phyloP scores from a whole-genome alignment of 1,140 invertebrate genomes.

The Branchinecta lindahli region DNA sequence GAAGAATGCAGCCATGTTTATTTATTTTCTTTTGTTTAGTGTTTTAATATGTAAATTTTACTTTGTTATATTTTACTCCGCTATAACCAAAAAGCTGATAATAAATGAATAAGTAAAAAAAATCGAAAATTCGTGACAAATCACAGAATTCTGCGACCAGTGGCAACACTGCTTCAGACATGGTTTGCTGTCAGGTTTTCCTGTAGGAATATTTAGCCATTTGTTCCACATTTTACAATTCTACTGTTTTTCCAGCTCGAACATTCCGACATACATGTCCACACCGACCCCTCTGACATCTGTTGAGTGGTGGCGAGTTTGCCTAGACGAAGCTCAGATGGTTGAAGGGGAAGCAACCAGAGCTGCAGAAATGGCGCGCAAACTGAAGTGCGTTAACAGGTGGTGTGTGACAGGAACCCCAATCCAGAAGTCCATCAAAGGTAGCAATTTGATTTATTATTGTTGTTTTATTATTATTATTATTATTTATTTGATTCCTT shows the following conservation, averaged over 20 bases:
- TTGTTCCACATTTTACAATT: background rate
- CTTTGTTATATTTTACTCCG: no score
- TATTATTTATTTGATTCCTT: no score
- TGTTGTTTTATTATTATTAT: conserved; percentile 17
- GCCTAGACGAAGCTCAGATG: conserved; percentile 69
- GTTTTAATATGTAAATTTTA: no score
- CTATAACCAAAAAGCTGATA: no score
- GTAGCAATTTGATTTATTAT: conserved; percentile 30
- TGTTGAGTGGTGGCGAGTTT: conserved; percentile 59
- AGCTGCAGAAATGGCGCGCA: conserved; percentile 45
- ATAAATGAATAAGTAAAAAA: no score
- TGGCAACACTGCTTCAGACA: no score
- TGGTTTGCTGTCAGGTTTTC: no score
- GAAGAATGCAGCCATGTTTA: no score
- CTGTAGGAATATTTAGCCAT: no score
- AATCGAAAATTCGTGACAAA: no score
- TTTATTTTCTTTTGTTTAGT: no score
- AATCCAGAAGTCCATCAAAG: conserved; percentile 43
- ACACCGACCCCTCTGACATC: conserved; percentile 43
- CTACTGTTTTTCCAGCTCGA: conserved; percentile 25
- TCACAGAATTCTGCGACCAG: no score
- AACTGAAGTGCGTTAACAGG: conserved; percentile 41
- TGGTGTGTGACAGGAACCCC: conserved; percentile 69
- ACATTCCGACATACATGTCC: conserved; percentile 40
- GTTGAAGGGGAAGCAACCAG: conserved; percentile 45